Percentiles rank a stretch among this genome's conserved stretches.
Conservation (phyloP, 2,113 vertebrate genomes). For the Sialia sialis region DNA sequence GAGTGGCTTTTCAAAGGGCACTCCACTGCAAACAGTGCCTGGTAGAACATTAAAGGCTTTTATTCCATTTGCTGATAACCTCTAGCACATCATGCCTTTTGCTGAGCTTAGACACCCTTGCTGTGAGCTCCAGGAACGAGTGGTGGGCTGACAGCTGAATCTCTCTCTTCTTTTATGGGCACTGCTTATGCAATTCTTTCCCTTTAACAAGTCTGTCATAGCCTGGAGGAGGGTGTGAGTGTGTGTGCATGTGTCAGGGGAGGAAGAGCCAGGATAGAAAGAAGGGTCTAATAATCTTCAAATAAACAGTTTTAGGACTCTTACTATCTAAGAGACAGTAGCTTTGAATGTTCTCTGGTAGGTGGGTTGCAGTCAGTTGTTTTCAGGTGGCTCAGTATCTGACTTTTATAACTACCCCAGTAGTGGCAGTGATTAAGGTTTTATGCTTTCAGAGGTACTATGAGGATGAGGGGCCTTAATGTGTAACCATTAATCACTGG, state of each 20-base stretch:
- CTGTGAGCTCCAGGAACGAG: conserved; percentile 14
- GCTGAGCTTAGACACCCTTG: not conserved
- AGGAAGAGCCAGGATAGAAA: not conserved
- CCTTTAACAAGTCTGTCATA: conserved; percentile 21
- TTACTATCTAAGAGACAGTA: not conserved
- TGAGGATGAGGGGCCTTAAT: not conserved
- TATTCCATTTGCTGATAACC: conserved; percentile 28
- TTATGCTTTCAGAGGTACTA: not conserved
- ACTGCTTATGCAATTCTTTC: not conserved
- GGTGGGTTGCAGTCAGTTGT: not conserved
- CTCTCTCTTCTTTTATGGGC: not conserved
- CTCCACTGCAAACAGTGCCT: not conserved
- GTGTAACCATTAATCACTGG: not conserved
- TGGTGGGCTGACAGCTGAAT: conserved; percentile 21
- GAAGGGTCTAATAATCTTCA: conserved; percentile 3
- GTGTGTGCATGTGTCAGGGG: not conserved
- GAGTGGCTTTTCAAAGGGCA: conserved; percentile 21
- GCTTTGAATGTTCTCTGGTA: not conserved
- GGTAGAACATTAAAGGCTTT: not conserved
- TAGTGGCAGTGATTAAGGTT: not conserved
- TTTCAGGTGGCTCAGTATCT: not conserved
- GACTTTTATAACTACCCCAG: not conserved
- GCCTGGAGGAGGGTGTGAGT: not conserved
- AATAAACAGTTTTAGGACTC: not conserved
- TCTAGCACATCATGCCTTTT: conserved; percentile 5